Evolutionary conservation across 2,113 vertebrate genomes (phyloP), one percentile per base, ranked within the genome.

Genomic region (Hippocampus barbouri): DNA sequence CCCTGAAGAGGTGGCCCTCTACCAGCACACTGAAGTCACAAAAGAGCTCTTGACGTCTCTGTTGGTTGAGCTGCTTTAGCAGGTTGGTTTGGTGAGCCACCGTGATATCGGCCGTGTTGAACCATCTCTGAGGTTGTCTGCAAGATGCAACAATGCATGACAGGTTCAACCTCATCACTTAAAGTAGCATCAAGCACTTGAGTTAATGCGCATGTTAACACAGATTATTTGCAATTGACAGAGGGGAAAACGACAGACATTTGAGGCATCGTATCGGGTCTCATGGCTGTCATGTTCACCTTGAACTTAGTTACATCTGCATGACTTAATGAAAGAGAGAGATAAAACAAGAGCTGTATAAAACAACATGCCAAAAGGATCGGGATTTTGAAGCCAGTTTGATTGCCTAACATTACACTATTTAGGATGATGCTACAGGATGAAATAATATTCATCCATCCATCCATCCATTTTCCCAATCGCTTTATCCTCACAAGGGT

Each of bases 11-110:
- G 84, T 95, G 94, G 1, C 96, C 96, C 90, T 97, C 96, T 1
- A 99, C 96, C 79, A 97, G 79, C 72, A 99, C 94, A 10, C 80
- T 95, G 93, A 96, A 99, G 86, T 99, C 97, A 10, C 97, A 99
- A 87, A 99, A 99, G 0, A 98, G 90, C 68, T 97, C 96, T 68
- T 96, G 96, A 66, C 86, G 91, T 53, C 97, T 94, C 89, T 99
- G 96, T 78, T 98, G 94, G 67, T 98, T 95, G 2, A 99, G 91
- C 43, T 98, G 97, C 72, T 99, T 90, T 80, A 98, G 85, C 77
- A 98, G 93, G 78, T 93, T 94, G 79, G 92, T 95, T 84, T 97
- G 97, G 77, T 99, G 97, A 79, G 87, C 77, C 5, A 93, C 94
- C 63, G 96, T 94, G 91, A 98, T 98, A 92, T 99, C 96, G 77